These are phyloP conservation scores for Picathartes gymnocephalus DNA, from an alignment of 2,113 vertebrate genomes.

Conservation along the genomic window DNA sequence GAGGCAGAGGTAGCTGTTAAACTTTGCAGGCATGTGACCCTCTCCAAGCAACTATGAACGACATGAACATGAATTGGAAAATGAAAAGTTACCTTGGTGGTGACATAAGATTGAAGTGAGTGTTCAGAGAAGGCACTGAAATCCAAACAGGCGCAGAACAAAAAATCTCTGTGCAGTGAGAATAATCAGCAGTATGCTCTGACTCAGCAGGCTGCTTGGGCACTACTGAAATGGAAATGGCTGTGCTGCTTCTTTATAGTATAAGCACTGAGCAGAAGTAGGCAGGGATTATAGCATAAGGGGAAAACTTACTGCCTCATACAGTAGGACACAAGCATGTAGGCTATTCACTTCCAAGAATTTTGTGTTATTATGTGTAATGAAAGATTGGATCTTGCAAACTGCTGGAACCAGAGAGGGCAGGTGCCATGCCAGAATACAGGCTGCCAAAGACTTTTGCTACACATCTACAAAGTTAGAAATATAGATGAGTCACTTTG, in stretches of 20 bases:
- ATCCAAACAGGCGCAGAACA: neutral
- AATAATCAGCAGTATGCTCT: neutral
- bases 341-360: neutral
- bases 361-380: neutral
- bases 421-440: neutral
- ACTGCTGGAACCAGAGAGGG: neutral
- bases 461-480: neutral
- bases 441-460: neutral
- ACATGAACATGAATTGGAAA: neutral
- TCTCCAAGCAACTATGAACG: neutral
- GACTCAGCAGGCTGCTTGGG: neutral
- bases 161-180: neutral
- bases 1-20: neutral
- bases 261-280: neutral
- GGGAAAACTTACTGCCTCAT: neutral
- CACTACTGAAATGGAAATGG: neutral
- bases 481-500: neutral
- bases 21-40: neutral
- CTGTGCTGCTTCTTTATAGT: neutral
- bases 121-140: neutral
- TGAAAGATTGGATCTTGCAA: neutral
- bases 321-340: neutral
- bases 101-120: neutral
- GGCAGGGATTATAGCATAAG: neutral
- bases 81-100: neutral